These are phyloP conservation scores for Dione juno DNA, from an alignment of 2,888 invertebrate genomes.

Conservation along the genomic window DNA sequence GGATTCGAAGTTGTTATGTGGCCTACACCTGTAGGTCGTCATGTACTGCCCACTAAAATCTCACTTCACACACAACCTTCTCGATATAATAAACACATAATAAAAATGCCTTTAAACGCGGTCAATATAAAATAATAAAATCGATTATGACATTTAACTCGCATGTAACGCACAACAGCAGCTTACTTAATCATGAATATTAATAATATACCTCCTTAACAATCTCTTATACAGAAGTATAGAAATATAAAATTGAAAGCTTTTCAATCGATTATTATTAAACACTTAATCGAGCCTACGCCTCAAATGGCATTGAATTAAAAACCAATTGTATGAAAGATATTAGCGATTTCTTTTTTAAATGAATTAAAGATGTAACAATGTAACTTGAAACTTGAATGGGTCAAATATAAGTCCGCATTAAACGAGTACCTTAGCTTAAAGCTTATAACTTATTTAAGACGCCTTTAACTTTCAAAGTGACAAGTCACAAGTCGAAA, in stretches of 20 bases:
- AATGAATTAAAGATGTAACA: background rate
- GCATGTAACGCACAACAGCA: background rate
- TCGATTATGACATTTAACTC: background rate
- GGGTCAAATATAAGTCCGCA: background rate
- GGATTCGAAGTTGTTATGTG: no score
- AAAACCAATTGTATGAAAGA: background rate
- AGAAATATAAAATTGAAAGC: constrained; percentile 1
- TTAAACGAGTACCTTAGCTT: background rate
- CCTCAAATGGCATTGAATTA: constrained; percentile 6
- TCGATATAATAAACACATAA: background rate
- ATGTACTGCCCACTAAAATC: no score
- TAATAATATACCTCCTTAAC: constrained; percentile 1
- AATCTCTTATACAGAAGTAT: constrained; percentile 1
- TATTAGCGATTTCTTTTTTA: background rate
- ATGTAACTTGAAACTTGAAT: background rate
- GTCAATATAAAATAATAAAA: background rate
- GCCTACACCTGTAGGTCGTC: no score
- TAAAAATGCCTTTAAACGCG: background rate
- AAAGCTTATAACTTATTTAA: no score
- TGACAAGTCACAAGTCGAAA: no score
- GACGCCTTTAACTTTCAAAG: no score
- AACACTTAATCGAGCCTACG: constrained; percentile 12
- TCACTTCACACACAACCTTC: no score
- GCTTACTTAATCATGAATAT: background rate
- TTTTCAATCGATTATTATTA: constrained; percentile 13